phyloP scores from a whole-genome alignment of 2,113 vertebrate species.

The Capricornis sumatraensis region DNA sequence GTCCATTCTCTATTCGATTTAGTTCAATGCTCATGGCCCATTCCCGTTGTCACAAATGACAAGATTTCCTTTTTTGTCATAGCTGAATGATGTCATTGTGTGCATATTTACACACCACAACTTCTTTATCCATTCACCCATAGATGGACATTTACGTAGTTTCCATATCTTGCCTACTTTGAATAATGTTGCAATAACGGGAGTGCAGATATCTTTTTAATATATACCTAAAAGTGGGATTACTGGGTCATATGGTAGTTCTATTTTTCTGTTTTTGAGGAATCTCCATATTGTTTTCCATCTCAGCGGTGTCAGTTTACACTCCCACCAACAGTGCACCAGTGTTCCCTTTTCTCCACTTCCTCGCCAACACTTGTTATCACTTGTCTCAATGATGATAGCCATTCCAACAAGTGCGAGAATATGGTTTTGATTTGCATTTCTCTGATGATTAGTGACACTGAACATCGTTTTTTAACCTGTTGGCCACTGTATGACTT shows the following conservation, averaged over 20 bases:
- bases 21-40: background rate
- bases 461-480: background rate
- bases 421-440: background rate
- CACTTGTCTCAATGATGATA: background rate
- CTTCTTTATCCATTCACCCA: background rate
- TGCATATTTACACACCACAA: background rate
- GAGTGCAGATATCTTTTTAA: background rate
- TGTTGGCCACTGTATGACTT: background rate
- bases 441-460: background rate
- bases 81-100: background rate
- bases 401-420: background rate
- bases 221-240: background rate
- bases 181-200: background rate
- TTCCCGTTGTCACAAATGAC: background rate
- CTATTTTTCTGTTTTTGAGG: background rate
- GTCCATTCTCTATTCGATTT: background rate
- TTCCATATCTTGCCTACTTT: background rate
- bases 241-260: background rate
- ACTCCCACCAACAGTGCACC: background rate
- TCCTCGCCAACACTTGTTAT: background rate
- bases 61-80: background rate
- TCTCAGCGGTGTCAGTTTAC: rapidly evolving
- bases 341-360: background rate
- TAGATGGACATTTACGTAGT: background rate
- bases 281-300: background rate